Percentiles rank a stretch among this genome's conserved stretches.
phyloP scores from a whole-genome alignment of 2,888 invertebrate genomes.

The Apomyelois bistriatella region DNA sequence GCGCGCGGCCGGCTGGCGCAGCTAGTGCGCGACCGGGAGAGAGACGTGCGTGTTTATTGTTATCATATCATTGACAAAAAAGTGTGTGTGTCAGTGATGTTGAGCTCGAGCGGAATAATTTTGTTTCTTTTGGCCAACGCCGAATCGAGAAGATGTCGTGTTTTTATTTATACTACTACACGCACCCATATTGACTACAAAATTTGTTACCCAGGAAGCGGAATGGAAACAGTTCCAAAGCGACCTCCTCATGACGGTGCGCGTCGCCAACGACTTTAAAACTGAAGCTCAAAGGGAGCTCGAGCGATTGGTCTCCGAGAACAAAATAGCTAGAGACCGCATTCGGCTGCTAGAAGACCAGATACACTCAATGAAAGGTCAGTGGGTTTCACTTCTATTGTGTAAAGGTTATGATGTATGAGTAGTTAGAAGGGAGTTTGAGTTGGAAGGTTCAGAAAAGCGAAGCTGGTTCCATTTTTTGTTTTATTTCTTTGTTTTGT shows the following conservation, averaged over 20 bases:
- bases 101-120: too few relatives aligned
- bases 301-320: conserved; percentile 89
- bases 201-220: conserved; percentile 82
- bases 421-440: conserved; percentile 12
- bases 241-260: conserved; percentile 94
- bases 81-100: too few relatives aligned
- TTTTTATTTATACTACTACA: too few relatives aligned
- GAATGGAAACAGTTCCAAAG: conserved; percentile 98
- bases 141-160: too few relatives aligned
- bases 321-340: conserved; percentile 88
- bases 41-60: conserved; percentile 55
- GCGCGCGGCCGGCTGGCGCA: conserved; percentile 83
- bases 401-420: conserved; percentile 5
- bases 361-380: conserved; percentile 89
- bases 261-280: conserved; percentile 97
- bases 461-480: too few relatives aligned
- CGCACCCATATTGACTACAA: too few relatives aligned
- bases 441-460: too few relatives aligned
- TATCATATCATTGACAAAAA: too few relatives aligned
- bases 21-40: conserved; percentile 82
- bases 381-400: conserved; percentile 31
- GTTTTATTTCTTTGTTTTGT: too few relatives aligned
- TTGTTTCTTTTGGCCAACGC: too few relatives aligned
- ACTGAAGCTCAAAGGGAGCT: conserved; percentile 94
- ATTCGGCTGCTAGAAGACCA: conserved; percentile 88